Percentiles rank a stretch among this genome's conserved stretches.
phyloP scores from a whole-genome alignment of 2,888 invertebrate species.

The Drosophila gaucha region DNA sequence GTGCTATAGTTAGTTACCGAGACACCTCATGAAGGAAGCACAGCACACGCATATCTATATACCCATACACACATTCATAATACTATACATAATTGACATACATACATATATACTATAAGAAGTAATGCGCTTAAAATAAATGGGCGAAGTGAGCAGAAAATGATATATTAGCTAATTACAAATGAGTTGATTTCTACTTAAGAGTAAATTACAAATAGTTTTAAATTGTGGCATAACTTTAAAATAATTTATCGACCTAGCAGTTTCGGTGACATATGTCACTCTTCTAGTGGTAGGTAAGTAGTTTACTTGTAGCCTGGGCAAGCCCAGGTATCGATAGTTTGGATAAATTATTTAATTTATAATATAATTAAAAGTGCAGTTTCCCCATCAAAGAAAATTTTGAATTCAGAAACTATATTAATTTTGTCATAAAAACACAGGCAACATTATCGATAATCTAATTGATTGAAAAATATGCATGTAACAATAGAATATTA shows the following conservation, averaged over 20 bases:
- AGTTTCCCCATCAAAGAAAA: no score
- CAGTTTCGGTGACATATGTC: no score
- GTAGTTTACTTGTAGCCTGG: no score
- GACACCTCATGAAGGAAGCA: constrained; percentile 6
- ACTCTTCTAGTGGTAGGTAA: no score
- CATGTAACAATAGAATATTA: neutral
- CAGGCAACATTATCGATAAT: neutral
- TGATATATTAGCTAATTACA: neutral
- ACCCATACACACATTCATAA: constrained; percentile 16
- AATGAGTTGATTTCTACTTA: neutral
- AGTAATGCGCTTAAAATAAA: constrained; percentile 3
- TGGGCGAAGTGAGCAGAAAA: neutral
- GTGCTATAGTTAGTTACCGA: constrained; percentile 33
- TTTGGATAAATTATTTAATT: neutral
- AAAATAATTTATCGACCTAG: neutral
- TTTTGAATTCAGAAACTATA: neutral
- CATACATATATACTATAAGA: neutral
- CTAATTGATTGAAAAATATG: neutral
- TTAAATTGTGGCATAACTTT: neutral
- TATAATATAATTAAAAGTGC: neutral
- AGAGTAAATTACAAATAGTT: neutral
- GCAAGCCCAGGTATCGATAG: no score
- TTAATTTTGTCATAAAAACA: neutral
- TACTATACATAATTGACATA: neutral
- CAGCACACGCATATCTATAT: constrained; percentile 21